Percentiles rank a stretch among this genome's conserved stretches.
Evolutionary conservation across 2,888 invertebrate genomes (phyloP).

Genomic region (Sesamia inferens): DNA sequence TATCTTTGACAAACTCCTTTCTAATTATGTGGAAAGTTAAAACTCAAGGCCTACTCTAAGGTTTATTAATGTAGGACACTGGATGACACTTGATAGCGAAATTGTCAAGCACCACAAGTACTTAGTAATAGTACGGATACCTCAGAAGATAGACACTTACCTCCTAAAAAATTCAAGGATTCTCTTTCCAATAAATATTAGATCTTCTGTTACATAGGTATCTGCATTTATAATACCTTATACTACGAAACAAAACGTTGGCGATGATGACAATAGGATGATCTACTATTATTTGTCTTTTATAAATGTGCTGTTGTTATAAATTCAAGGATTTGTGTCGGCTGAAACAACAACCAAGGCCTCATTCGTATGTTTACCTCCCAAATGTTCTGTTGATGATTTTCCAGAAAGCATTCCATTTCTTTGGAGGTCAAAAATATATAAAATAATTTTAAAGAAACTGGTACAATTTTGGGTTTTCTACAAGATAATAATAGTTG

Average conservation of each 20-base stretch:
- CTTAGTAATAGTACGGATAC: background rate
- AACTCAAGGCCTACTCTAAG: background rate
- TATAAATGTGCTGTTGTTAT: background rate
- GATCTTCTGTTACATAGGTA: background rate
- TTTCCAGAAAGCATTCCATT: background rate
- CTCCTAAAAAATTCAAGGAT: background rate
- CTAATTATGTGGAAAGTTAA: conserved; percentile 3
- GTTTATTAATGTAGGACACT: background rate
- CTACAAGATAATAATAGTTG: conserved; percentile 31
- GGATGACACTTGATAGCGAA: background rate
- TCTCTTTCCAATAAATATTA: background rate
- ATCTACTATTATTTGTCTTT: background rate
- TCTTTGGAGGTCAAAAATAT: conserved; percentile 14
- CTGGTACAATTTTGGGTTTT: background rate
- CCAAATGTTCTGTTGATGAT: background rate
- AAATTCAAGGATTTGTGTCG: background rate
- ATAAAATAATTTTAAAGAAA: conserved; percentile 17
- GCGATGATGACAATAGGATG: background rate
- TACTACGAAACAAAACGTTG: too few species aligned
- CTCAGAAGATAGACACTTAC: background rate
- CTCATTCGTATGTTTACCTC: background rate
- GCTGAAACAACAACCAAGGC: background rate
- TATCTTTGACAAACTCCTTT: conserved; percentile 3
- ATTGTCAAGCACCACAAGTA: background rate
- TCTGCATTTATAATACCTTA: background rate